These are phyloP conservation scores for Saccostrea glomerata DNA, from an alignment of 1,140 invertebrate genomes.

Conservation along the genomic window DNA sequence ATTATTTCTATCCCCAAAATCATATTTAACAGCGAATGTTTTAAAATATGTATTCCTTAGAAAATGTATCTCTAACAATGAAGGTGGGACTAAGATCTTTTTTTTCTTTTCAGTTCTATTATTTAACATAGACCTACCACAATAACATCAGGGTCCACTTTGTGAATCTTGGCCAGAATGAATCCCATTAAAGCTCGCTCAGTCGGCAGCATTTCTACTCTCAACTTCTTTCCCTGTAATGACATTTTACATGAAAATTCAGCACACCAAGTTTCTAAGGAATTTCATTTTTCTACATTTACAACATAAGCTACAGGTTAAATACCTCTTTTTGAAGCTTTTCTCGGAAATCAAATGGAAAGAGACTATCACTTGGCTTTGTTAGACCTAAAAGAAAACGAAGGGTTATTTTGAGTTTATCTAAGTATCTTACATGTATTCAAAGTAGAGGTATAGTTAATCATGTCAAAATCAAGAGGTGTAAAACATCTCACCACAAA, in stretches of 20 bases:
- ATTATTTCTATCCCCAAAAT: no score
- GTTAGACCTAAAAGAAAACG: conserved; percentile 85
- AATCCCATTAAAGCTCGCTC: conserved; percentile 92
- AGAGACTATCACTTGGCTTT: conserved; percentile 87
- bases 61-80: no score
- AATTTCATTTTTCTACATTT: not conserved
- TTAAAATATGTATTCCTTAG: no score
- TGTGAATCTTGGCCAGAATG: conserved; percentile 84
- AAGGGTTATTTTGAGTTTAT: not conserved
- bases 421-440: not conserved
- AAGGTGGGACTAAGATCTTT: no score
- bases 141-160: conserved; percentile 95
- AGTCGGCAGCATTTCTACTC: conserved; percentile 88
- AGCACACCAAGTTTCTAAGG: not conserved
- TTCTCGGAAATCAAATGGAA: conserved; percentile 88
- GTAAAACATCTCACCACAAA: conserved; percentile 84
- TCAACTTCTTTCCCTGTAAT: conserved; percentile 75
- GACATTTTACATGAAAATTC: not conserved
- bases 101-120: no score
- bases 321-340: conserved; percentile 82
- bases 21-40: no score
- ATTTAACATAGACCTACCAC: conserved; percentile 80
- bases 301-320: not conserved
- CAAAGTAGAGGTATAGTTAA: not conserved
- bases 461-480: not conserved